Evolutionary conservation across 2,888 invertebrate genomes (phyloP), one percentile per base, ranked within the genome.

Genomic region (Seladonia tumulorum): DNA sequence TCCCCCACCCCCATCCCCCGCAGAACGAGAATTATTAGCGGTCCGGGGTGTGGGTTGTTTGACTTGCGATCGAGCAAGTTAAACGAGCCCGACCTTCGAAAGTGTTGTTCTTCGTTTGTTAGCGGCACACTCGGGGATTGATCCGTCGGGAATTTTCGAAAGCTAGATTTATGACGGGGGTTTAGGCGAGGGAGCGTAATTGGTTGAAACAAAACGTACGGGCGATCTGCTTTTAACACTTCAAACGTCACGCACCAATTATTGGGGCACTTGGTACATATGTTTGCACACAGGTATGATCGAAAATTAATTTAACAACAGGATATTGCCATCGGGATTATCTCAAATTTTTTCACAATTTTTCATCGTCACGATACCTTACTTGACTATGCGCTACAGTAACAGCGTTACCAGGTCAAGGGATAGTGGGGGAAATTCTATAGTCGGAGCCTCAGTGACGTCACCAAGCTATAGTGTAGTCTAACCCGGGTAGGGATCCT

Each of bases 11-110:
- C 57, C 10, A 1, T 42, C 66, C 53, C 25, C 45, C 25, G 47
- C 57, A 7, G 18, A 83, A 77, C 29, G 57, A 57, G 76, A 76
- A 77, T 83, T 76, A 81, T 81, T 68, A n/a, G 76, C 35, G 76
- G 73, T 49, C 18, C 53, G 16, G 49, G n/a, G 7, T 22, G 42
- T 7, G 70, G 57, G 42, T 7, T 42, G 79, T 71, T 74, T 82
- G 42, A 57, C 47, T 76, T 71, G 47, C 78, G 53, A 47, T 53
- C 74, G 73, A 5, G 25, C 47, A 35, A 72, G 57, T 73, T 79
- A 72, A 68, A 76, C 76, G 49, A 68, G 35, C 68, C 47, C 35
- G n/a, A n/a, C 35, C 68, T 76, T 68, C n/a, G n/a, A 25, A 49
- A 68, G 16, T 53, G 49, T 68, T 68, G 47, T 35, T 68, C 76